Evolutionary conservation across 2,888 invertebrate genomes (phyloP).

Genomic region (Antheraea yamamai): DNA sequence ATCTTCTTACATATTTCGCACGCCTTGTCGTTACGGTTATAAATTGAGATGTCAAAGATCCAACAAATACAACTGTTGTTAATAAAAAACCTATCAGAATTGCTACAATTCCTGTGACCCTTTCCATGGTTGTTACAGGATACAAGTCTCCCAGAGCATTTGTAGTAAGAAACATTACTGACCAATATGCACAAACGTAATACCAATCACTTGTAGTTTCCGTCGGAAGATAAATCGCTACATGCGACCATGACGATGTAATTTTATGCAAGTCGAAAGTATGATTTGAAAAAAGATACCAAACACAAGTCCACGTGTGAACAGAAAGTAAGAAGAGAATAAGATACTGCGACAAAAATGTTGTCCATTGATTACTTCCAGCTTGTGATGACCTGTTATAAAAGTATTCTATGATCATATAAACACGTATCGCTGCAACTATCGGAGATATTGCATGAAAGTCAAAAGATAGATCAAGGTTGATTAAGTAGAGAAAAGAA

Average conservation of each 20-base stretch:
- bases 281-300: constrained; percentile 70
- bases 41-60: constrained; percentile 76
- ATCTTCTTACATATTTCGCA: constrained; percentile 68
- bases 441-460: constrained; percentile 64
- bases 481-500: constrained; percentile 60
- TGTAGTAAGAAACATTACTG: constrained; percentile 72
- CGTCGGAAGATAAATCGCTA: constrained; percentile 62
- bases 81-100: constrained; percentile 71
- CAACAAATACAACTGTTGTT: constrained; percentile 77
- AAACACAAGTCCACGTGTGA: constrained; percentile 75
- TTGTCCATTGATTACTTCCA: constrained; percentile 75
- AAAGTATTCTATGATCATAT: constrained; percentile 70
- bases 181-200: constrained; percentile 73
- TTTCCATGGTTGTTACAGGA: constrained; percentile 68
- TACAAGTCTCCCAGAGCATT: constrained; percentile 74
- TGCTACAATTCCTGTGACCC: constrained; percentile 62
- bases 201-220: constrained; percentile 72
- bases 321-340: constrained; percentile 68
- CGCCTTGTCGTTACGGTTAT: constrained; percentile 75
- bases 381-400: constrained; percentile 70
- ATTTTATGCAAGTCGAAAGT: constrained; percentile 59
- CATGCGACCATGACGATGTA: constrained; percentile 65
- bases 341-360: constrained; percentile 74
- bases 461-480: constrained; percentile 44
- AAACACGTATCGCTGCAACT: constrained; percentile 63